Conservation (phyloP, 2,797 vertebrate genomes). For the Peromyscus eremicus region DNA sequence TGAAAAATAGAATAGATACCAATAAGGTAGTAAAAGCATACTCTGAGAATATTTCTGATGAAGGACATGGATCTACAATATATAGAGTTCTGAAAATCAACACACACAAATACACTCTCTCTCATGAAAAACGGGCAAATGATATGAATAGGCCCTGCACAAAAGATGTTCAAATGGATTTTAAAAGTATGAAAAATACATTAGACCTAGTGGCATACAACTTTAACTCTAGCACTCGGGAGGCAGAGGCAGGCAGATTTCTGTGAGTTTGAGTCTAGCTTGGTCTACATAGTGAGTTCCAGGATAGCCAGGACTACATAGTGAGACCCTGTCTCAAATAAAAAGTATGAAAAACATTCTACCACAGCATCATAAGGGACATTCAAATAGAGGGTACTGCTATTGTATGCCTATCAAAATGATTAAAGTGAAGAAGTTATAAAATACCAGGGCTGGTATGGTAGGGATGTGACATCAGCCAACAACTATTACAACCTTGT, state of each 20-base stretch:
- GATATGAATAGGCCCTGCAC: not conserved
- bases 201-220: not conserved
- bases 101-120: not conserved
- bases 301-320: not conserved
- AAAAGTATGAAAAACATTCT: not conserved
- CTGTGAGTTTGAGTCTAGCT: not conserved
- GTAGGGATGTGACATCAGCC: not conserved
- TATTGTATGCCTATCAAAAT: not conserved
- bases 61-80: not conserved
- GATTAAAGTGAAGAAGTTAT: not conserved
- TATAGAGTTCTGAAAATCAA: not conserved
- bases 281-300: not conserved
- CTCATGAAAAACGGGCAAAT: not conserved
- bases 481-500: not conserved
- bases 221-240: not conserved
- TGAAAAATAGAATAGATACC: not conserved
- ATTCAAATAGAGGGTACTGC: not conserved
- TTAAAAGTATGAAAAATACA: not conserved
- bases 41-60: not conserved
- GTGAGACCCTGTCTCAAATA: not conserved
- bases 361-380: not conserved
- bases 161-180: not conserved
- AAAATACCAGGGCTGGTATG: not conserved
- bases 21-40: not conserved
- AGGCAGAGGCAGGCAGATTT: not conserved